A percentile compares a stretch with the other conserved stretches of the same genome.
Evolutionary conservation across 2,888 invertebrate species (phyloP).

Genomic region (Hyposoter didymator): DNA sequence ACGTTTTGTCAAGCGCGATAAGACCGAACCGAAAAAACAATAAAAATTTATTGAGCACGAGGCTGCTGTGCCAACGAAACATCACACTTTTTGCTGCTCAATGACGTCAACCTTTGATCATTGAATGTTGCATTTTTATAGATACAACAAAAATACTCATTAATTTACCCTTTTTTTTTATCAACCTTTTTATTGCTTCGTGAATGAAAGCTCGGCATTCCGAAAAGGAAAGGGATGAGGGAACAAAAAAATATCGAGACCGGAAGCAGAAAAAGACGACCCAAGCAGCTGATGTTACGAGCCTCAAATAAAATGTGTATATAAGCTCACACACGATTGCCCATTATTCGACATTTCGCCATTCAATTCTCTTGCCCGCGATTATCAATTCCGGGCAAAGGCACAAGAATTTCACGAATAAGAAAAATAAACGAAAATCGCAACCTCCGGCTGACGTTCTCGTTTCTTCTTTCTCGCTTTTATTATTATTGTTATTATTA

Average conservation of each 20-base stretch:
- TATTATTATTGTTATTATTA: conserved; percentile 21
- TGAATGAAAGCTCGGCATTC: conserved; percentile 34
- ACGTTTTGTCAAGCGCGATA: conserved; percentile 2
- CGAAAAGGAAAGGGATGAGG: conserved; percentile 50
- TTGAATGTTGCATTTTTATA: neutral
- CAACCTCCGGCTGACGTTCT: conserved; percentile 52
- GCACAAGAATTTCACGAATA: conserved; percentile 23
- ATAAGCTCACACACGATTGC: conserved; percentile 35
- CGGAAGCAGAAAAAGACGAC: conserved; percentile 34
- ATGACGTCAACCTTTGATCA: neutral
- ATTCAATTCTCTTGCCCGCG: conserved; percentile 68
- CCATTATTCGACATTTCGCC: conserved; percentile 63
- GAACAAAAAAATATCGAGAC: conserved; percentile 18
- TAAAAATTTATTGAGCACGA: neutral
- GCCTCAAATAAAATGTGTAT: neutral
- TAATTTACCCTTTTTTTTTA: neutral
- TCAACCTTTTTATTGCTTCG: neutral
- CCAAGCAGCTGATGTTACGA: conserved; percentile 34
- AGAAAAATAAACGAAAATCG: conserved; percentile 13
- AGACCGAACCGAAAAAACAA: conserved; percentile 13
- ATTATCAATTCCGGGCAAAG: conserved; percentile 59
- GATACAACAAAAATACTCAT: neutral
- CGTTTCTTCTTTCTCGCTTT: conserved; percentile 16
- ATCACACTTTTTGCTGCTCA: neutral
- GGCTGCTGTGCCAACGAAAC: neutral